These are phyloP conservation scores for Drosophila macrospina DNA, from an alignment of 2,888 invertebrate species.

Conservation along the genomic window DNA sequence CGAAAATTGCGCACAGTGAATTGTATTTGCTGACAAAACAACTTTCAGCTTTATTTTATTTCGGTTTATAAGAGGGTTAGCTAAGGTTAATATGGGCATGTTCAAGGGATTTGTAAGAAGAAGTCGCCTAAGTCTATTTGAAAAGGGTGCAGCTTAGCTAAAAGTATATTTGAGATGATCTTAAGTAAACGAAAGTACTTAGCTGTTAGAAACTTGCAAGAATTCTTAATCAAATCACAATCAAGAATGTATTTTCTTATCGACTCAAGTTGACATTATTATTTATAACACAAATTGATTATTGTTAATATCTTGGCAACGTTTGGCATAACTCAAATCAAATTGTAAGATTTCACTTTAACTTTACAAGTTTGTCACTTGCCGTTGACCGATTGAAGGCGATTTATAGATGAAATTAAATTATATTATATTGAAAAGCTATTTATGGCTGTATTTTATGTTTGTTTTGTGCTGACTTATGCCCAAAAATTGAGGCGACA, in stretches of 20 bases:
- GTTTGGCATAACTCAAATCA: constrained; percentile 15
- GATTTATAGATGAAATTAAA: constrained; percentile 62
- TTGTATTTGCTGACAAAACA: constrained; percentile 37
- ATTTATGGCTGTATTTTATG: constrained; percentile 52
- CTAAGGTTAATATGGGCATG: constrained; percentile 23
- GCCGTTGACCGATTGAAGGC: constrained; percentile 39
- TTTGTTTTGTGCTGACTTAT: constrained; percentile 25
- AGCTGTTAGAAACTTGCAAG: too few species aligned
- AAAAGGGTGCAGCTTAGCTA: neutral
- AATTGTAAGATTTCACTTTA: neutral
- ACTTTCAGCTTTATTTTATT: constrained; percentile 21
- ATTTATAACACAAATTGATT: neutral
- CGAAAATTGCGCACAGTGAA: constrained; percentile 39
- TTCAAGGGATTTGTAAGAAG: neutral
- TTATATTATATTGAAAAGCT: constrained; percentile 48
- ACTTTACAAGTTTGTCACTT: constrained; percentile 28
- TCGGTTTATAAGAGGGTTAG: constrained; percentile 14
- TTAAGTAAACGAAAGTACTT: too few species aligned
- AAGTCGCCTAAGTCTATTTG: neutral
- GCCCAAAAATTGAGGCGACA: constrained; percentile 41
- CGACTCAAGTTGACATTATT: neutral
- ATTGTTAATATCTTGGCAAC: neutral
- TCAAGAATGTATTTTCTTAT: neutral
- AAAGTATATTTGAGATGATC: neutral
- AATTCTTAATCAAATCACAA: neutral